Evolutionary conservation across 1,140 invertebrate species (phyloP), one percentile per base, ranked within the genome.

Genomic region (Littorina saxatilis): DNA sequence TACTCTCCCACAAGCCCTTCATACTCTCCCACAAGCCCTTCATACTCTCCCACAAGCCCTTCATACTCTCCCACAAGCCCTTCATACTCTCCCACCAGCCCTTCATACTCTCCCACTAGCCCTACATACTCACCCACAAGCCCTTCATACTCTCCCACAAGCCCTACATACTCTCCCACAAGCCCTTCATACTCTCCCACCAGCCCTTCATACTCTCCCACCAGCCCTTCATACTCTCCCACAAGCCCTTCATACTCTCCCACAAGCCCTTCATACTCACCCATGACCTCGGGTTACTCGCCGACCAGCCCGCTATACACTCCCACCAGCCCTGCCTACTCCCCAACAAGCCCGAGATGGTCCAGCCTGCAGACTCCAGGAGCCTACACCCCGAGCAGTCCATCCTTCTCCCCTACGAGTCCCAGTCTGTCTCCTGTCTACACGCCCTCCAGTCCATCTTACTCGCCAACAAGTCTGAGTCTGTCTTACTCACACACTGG

Each of bases 391-490:
- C 94, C 93, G n/a, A 93, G 92, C 2, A 91, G 96, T 52, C 89
- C 89, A 17, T 75, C 20, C n/a, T 89, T 90, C 39, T 23, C 99
- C 99, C 90, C 99, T 99, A 95, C 88, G 96, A 96, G 93, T 95
- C 85, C 94, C 94, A 85, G 84, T 7, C 91, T 91, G 43, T 47
- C 43, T 5, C 43, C 43, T 5, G 7, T 17, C 7, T 47, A 17
- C 86, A 94, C 91, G 20, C 97, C 97, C 0, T 87, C 90, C 23
- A 87, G 85, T 11, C 97, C 97, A 4, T 95, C 94, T 17, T 99
- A 99, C 86, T 93, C 93, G n/a, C 94, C 94, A 32, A 92, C 93
- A 4, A 92, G 91, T 76, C 93, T 94, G 9, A 91, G 96, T 52
- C 89, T 88, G 15, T 75, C 20, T 23, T 89, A 90, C 39, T 23